phyloP scores from a whole-genome alignment of 2,888 invertebrate genomes.

The Drosophila meridiana region DNA sequence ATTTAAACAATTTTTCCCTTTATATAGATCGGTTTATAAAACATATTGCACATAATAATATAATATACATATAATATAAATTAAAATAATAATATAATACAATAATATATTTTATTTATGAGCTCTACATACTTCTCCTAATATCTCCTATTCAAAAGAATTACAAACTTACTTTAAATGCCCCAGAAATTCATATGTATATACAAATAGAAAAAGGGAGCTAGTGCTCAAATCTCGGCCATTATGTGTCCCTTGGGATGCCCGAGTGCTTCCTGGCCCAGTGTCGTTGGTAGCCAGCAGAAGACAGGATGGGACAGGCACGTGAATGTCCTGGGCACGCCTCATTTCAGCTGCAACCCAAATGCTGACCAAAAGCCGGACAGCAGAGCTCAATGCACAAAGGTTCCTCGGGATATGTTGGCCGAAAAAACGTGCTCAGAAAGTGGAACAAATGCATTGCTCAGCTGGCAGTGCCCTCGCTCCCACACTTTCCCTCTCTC shows the following conservation, averaged over 20 bases:
- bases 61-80: no score
- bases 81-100: no score
- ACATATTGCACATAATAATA: no score
- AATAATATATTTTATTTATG: no score
- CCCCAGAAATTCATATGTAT: background rate
- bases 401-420: conserved; percentile 46
- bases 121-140: background rate
- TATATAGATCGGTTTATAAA: no score
- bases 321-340: conserved; percentile 54
- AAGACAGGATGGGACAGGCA: conserved; percentile 6
- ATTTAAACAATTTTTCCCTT: no score
- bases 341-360: conserved; percentile 46
- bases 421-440: conserved; percentile 64
- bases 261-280: conserved; percentile 54
- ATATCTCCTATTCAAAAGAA: background rate
- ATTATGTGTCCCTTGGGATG: conserved; percentile 68
- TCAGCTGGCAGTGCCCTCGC: conserved; percentile 18
- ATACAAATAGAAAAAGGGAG: conserved; percentile 11
- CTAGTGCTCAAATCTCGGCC: conserved; percentile 59
- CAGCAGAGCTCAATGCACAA: conserved; percentile 65
- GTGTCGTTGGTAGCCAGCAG: conserved; percentile 21
- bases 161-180: conserved; percentile 13
- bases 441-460: conserved; percentile 67
- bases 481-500: background rate
- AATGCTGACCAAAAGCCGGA: conserved; percentile 62